Conservation (phyloP, 1,140 invertebrate genomes). For the Meloidogyne hapla region DNA sequence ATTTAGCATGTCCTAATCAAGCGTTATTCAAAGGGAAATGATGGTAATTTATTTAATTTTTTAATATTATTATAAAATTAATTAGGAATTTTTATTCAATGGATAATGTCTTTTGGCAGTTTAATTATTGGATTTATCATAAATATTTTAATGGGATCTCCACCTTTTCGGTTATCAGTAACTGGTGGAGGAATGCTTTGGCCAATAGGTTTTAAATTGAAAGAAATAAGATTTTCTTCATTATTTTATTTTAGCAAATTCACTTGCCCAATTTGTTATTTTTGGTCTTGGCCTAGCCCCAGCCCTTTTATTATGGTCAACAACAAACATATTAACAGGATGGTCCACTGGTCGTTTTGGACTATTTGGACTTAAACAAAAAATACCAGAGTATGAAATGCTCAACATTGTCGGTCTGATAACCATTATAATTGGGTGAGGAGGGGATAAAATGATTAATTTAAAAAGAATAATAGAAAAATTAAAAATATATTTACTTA, state of each 20-base stretch:
- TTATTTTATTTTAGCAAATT: constrained; percentile 25
- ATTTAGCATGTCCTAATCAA: constrained; percentile 37
- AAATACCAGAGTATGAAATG: constrained; percentile 25
- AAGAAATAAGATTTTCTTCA: too few relatives aligned
- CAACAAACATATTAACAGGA: constrained; percentile 43
- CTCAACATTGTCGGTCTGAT: constrained; percentile 37
- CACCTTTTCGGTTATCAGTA: constrained; percentile 19
- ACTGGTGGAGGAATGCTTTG: constrained; percentile 27
- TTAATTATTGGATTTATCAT: constrained; percentile 32
- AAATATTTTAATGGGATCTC: constrained; percentile 30
- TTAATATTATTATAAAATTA: not conserved
- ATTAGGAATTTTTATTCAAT: constrained; percentile 38
- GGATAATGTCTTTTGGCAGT: constrained; percentile 36
- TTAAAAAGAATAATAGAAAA: not conserved
- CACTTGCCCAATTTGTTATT: constrained; percentile 35
- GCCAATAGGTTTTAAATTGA: constrained; percentile 22
- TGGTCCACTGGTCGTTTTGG: constrained; percentile 44
- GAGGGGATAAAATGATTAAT: not conserved
- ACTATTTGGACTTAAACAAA: constrained; percentile 36
- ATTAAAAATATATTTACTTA: too few relatives aligned
- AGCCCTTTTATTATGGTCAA: constrained; percentile 41
- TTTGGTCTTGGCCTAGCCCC: constrained; percentile 36
- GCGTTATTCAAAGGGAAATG: constrained; percentile 15
- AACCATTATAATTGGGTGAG: constrained; percentile 34
- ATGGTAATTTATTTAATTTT: constrained; percentile 16